A percentile compares a stretch with the other conserved stretches of the same genome.
phyloP scores from a whole-genome alignment of 2,888 invertebrate species.

The Lepidochitona cinerea region DNA sequence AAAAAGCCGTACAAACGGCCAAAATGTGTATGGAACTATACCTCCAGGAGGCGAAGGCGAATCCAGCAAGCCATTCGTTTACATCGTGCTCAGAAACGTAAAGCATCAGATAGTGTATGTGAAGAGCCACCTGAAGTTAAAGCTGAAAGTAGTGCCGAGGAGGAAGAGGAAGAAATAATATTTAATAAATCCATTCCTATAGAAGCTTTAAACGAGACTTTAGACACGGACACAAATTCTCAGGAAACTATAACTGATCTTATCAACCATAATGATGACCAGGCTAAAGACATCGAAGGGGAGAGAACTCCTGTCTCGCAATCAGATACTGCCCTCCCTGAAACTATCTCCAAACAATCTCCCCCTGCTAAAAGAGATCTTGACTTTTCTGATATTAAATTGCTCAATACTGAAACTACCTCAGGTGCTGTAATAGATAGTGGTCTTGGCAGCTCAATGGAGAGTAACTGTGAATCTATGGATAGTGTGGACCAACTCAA shows the following conservation, averaged over 20 bases:
- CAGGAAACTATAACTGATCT: neutral
- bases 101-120: neutral
- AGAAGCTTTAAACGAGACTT: neutral
- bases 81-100: neutral
- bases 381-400: constrained; percentile 18
- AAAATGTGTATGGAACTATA: constrained; percentile 1
- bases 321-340: neutral
- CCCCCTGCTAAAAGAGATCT: constrained; percentile 13
- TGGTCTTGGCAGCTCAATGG: constrained; percentile 58
- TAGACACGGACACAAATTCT: neutral
- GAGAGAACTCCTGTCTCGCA: neutral
- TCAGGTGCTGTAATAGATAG: constrained; percentile 42
- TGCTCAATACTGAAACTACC: constrained; percentile 23
- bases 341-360: constrained; percentile 14
- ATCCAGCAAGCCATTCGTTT: neutral
- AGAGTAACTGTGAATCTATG: constrained; percentile 59
- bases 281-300: neutral
- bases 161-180: neutral
- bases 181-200: neutral
- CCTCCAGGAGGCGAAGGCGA: neutral
- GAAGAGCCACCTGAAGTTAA: neutral
- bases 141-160: neutral
- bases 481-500: constrained; percentile 51
- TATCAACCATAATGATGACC: neutral
- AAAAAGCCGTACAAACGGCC: neutral